Base-by-base conservation (phyloP, 2,888 invertebrate species). In the Cistogaster globosa region DNA sequence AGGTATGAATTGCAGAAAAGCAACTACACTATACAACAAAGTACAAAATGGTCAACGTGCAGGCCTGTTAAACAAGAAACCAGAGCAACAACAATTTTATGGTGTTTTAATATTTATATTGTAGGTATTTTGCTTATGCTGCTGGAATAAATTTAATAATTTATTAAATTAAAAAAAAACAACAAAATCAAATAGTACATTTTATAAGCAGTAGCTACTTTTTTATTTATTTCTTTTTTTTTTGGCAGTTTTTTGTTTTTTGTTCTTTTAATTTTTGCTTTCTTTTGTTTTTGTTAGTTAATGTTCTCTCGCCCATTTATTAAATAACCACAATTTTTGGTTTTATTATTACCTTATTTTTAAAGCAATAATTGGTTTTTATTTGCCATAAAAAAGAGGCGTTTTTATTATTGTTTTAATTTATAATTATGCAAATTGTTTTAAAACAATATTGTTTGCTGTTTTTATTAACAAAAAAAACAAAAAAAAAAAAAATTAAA, bases 381-480 rank as follows among this genome's bases (percentile, higher is more conserved):
- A 75, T 81, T 82, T 51, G 76, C 65, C 51, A 38, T 53, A 82
- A 72, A 65, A 26, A 20, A 62, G 55, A 83, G 82, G 82, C 82
- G 82, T 83, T 69, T 26, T 69, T 80, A 57, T 79, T 76, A 67
- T 77, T 77, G 71, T 71, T 74, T 74, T 71, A 83, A 83, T 77
- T 83, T 83, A 77, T 77, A 83, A 83, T 83, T 83, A 83, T 83
- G 82, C 82, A 83, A 83, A 83, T 77, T 83, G 82, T 83, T 83
- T 65, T 53, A 63, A 82, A 82, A 76, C 76, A 80, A 74, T 69
- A 48, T 45, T 53, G 16, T 48, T 53, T 67, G 8, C 38, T 72
- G 4, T 38, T 65, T 42, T 45, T 18, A 58, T 67, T 57, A 76
- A 55, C n/a, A n/a, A n/a, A n/a, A n/a, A n/a, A n/a, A n/a, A n/a